Percentiles rank a stretch among this genome's conserved stretches.
Evolutionary conservation across 2,113 vertebrate species (phyloP).

Genomic region (Oenanthe oenanthe): DNA sequence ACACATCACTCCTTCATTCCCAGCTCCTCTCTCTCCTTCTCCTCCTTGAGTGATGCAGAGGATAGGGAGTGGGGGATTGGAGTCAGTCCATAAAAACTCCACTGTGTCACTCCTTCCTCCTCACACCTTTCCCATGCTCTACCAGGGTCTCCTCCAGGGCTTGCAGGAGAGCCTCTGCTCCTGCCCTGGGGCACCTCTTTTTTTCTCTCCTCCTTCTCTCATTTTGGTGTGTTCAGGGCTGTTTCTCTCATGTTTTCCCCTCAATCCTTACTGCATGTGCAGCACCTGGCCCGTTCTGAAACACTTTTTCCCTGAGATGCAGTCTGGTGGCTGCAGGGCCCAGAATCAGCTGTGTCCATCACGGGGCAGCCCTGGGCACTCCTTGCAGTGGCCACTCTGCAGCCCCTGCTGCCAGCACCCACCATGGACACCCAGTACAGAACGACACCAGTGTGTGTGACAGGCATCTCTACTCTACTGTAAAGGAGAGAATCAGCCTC

Average conservation of each 20-base stretch:
- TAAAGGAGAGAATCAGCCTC: neutral
- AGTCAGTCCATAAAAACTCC: neutral
- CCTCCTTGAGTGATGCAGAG: neutral
- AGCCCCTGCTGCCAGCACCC: rapidly evolving
- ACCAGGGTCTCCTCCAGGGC: neutral
- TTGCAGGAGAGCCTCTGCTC: neutral
- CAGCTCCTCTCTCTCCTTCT: neutral
- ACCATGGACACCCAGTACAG: neutral
- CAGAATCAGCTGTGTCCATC: neutral
- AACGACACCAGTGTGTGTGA: neutral
- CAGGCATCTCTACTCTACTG: neutral
- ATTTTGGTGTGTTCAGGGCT: neutral
- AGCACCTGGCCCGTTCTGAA: neutral
- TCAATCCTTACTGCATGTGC: neutral
- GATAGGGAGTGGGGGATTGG: neutral
- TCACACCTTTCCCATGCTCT: neutral
- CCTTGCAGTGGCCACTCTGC: rapidly evolving
- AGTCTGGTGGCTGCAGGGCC: rapidly evolving
- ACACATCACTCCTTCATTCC: neutral
- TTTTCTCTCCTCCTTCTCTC: neutral
- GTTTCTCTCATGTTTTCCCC: neutral
- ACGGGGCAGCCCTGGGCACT: neutral
- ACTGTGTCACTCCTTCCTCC: rapidly evolving
- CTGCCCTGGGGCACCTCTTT: neutral
- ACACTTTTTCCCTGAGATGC: rapidly evolving